Percentiles rank a stretch among this genome's conserved stretches.
phyloP scores from a whole-genome alignment of 1,140 invertebrate species.

The Arion vulgaris region DNA sequence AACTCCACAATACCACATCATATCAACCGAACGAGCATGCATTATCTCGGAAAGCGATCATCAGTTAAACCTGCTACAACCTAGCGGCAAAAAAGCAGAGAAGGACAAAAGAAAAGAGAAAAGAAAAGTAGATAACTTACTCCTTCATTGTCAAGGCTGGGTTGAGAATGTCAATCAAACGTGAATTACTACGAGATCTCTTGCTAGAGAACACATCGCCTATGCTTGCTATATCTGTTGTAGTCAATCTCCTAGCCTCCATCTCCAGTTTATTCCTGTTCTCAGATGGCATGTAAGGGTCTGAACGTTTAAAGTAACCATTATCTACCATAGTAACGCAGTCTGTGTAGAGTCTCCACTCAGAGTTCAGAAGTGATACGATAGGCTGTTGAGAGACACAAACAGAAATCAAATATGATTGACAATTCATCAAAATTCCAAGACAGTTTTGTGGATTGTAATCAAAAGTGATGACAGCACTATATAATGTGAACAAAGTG shows the following conservation, averaged over 20 bases:
- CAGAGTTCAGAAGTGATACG: background rate
- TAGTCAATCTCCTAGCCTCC: background rate
- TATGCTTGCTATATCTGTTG: background rate
- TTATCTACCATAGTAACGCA: constrained; percentile 56
- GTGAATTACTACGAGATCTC: background rate
- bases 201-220: background rate
- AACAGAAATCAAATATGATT: too few species aligned
- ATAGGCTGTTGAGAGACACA: background rate
- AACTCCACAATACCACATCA: too few species aligned
- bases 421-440: too few species aligned
- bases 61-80: too few species aligned
- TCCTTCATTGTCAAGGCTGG: background rate
- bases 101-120: too few species aligned
- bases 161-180: background rate
- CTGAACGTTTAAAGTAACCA: constrained; percentile 55
- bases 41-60: too few species aligned
- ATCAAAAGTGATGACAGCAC: too few species aligned
- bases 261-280: background rate
- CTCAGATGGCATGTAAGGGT: background rate
- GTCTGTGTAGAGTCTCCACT: constrained; percentile 50
- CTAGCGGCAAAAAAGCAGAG: too few species aligned
- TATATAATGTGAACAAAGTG: too few species aligned
- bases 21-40: too few species aligned
- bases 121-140: background rate
- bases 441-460: too few species aligned